Evolutionary conservation across 1,140 invertebrate genomes (phyloP).

Genomic region (Brachionus angularis): DNA sequence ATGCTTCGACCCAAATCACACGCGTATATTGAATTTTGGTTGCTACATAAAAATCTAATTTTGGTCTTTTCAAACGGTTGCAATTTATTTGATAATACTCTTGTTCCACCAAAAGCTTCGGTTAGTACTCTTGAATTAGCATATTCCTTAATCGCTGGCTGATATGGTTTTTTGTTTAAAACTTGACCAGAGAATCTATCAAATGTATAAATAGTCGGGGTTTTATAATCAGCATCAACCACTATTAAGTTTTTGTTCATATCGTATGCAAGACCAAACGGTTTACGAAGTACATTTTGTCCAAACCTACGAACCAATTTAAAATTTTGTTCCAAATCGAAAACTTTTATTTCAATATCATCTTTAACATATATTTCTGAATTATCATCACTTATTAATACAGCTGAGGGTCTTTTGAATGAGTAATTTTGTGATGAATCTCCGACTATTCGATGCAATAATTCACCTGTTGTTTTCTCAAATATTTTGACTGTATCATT

Average conservation of each 20-base stretch:
- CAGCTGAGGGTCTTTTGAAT: slow-evolving; percentile 4
- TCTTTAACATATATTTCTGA: slow-evolving; percentile 35
- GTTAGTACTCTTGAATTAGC: slow-evolving; percentile 6
- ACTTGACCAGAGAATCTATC: neutral
- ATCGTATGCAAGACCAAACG: slow-evolving; percentile 26
- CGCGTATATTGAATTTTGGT: slow-evolving; percentile 13
- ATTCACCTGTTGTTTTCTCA: neutral
- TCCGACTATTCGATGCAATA: slow-evolving; percentile 5
- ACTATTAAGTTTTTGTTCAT: neutral
- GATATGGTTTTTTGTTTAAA: neutral
- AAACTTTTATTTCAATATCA: slow-evolving; percentile 36
- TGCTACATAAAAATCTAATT: slow-evolving; percentile 17
- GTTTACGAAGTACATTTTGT: neutral
- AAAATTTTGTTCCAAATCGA: slow-evolving; percentile 16
- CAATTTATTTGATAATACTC: neutral
- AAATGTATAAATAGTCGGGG: slow-evolving; percentile 8
- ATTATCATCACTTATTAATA: neutral
- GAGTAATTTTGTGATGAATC: neutral
- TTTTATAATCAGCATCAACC: slow-evolving; percentile 11
- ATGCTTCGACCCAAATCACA: slow-evolving; percentile 41
- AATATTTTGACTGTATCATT: slow-evolving; percentile 37
- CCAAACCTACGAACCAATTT: slow-evolving; percentile 25
- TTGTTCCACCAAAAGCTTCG: neutral
- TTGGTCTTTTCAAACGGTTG: slow-evolving; percentile 35
- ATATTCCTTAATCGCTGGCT: neutral